Evolutionary conservation across 2,888 invertebrate genomes (phyloP).

Genomic region (Caenorhabditis macrosperma): DNA sequence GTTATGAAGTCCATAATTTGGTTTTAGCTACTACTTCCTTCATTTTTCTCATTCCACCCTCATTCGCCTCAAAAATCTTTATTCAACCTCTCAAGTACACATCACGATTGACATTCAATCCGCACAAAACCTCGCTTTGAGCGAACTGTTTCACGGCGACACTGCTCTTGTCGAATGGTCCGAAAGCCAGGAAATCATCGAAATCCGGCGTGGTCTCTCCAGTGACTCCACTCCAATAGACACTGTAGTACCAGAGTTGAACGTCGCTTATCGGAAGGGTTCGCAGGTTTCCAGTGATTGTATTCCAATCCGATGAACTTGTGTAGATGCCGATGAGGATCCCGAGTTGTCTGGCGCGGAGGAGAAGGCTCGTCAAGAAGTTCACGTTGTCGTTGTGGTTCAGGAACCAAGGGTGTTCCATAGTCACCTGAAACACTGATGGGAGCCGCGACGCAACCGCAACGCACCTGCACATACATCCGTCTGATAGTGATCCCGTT

Average conservation of each 20-base stretch:
- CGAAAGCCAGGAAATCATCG: conserved; percentile 7
- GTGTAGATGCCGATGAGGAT: conserved; percentile 4
- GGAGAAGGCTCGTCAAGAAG: background rate
- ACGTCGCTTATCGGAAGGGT: background rate
- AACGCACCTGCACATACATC: background rate
- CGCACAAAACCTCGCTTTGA: background rate
- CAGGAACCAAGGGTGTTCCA: background rate
- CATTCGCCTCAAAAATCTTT: background rate
- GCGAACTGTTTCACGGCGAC: conserved; percentile 4
- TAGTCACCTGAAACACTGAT: background rate
- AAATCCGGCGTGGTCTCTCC: conserved; percentile 10
- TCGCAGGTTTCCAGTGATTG: background rate
- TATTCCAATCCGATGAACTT: background rate
- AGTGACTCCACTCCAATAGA: background rate
- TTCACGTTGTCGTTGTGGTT: background rate
- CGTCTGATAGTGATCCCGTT: background rate
- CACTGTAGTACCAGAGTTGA: conserved; percentile 1
- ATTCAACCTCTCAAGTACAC: background rate
- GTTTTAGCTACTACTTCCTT: too few species aligned
- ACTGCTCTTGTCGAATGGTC: background rate
- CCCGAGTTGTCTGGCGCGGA: background rate
- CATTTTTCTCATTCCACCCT: too few species aligned
- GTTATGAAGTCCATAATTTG: too few species aligned
- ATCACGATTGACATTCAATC: background rate
- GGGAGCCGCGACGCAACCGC: too few species aligned